Conservation (phyloP, 2,888 invertebrate species). For the Drosophila rubida region DNA sequence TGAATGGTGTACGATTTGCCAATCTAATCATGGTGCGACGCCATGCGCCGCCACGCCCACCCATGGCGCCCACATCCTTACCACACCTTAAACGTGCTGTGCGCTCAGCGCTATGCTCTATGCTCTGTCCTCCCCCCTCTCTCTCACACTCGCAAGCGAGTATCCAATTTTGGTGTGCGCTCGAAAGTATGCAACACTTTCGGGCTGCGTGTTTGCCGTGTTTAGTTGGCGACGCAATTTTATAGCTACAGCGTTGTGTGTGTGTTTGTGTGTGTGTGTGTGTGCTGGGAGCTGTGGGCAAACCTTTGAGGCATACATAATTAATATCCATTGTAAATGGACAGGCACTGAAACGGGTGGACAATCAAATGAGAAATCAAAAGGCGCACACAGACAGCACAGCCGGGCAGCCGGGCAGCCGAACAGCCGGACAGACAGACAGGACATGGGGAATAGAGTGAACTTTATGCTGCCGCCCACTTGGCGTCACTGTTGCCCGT, state of each 20-base stretch:
- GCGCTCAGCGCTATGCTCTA: too few relatives aligned
- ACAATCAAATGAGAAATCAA: slow-evolving; percentile 57
- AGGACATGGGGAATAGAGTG: slow-evolving; percentile 18
- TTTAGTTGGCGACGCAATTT: slow-evolving; percentile 37
- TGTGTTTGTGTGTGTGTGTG: too few relatives aligned
- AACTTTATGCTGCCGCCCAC: slow-evolving; percentile 43
- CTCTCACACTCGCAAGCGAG: too few relatives aligned
- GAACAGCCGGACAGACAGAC: neutral
- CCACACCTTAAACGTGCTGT: slow-evolving; percentile 22
- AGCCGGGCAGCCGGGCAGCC: neutral
- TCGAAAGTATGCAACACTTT: slow-evolving; percentile 54
- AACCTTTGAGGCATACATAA: slow-evolving; percentile 65
- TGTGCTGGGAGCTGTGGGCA: slow-evolving; percentile 23
- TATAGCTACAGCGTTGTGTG: slow-evolving; percentile 7
- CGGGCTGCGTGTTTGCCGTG: slow-evolving; percentile 39
- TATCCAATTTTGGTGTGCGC: slow-evolving; percentile 27
- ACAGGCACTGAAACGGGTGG: slow-evolving; percentile 43
- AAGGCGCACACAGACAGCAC: slow-evolving; percentile 35
- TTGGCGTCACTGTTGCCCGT: slow-evolving; percentile 38
- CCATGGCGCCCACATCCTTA: neutral
- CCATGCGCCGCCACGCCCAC: neutral
- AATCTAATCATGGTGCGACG: slow-evolving; percentile 51
- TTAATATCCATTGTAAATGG: slow-evolving; percentile 56
- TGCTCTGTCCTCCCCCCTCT: too few relatives aligned
- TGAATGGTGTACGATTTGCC: slow-evolving; percentile 56